phyloP scores from a whole-genome alignment of 2,113 vertebrate genomes.

The Hiodon tergisus region DNA sequence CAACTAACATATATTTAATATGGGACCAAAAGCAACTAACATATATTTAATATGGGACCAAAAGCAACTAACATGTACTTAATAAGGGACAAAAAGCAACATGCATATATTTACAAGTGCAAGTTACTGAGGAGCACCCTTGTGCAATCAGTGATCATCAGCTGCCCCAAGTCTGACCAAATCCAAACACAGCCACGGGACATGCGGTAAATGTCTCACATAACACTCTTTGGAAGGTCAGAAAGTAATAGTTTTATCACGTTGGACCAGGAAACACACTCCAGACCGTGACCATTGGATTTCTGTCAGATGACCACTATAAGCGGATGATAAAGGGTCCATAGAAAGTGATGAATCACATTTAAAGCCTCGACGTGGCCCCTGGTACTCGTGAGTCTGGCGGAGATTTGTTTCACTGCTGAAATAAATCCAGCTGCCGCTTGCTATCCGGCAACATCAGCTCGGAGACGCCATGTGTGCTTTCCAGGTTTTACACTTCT shows the following conservation, averaged over 20 bases:
- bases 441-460: constrained; percentile 20
- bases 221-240: constrained; percentile 43
- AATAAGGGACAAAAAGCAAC: too few species aligned
- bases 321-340: constrained; percentile 49
- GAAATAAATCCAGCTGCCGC: constrained; percentile 23
- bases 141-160: too few species aligned
- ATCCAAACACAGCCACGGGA: constrained; percentile 39
- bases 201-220: constrained; percentile 22
- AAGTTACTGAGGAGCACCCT: too few species aligned
- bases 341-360: constrained; percentile 39
- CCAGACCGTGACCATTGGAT: constrained; percentile 40
- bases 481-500: background rate
- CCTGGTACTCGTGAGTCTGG: constrained; percentile 19
- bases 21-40: too few species aligned
- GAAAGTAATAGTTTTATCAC: constrained; percentile 43
- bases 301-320: constrained; percentile 50
- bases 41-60: too few species aligned
- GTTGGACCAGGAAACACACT: constrained; percentile 36
- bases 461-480: background rate
- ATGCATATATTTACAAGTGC: too few species aligned
- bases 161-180: constrained; percentile 20
- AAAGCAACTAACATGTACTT: too few species aligned
- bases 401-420: constrained; percentile 11
- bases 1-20: too few species aligned
- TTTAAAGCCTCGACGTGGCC: background rate